These are phyloP conservation scores for Harpagifer antarcticus DNA, from an alignment of 2,797 vertebrate species.

Conservation along the genomic window DNA sequence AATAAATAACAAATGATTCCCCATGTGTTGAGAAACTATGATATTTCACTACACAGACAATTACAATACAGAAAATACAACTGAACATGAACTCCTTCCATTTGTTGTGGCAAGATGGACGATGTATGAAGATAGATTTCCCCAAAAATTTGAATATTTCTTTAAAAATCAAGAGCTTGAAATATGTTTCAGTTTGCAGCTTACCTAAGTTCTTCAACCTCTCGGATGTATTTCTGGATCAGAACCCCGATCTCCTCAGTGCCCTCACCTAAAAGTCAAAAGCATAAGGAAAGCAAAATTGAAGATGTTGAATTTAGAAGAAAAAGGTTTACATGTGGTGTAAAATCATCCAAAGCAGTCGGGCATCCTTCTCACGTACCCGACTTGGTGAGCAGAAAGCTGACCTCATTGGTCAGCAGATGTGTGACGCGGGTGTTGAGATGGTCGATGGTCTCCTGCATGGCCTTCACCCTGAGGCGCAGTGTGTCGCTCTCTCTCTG, in stretches of 20 bases:
- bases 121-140: not conserved
- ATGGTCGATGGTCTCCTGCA: conserved; percentile 97
- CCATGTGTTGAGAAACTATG: not conserved
- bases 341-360: not conserved
- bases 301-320: not conserved
- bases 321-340: not conserved
- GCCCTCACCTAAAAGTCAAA: conserved; percentile 85
- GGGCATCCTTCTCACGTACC: conserved; percentile 78
- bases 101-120: no score
- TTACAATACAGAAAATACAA: not conserved
- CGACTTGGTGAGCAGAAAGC: conserved; percentile 91
- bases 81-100: not conserved
- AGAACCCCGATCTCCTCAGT: conserved; percentile 93
- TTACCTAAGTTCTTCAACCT: conserved; percentile 96
- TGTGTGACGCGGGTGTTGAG: conserved; percentile 94
- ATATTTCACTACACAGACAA: no score
- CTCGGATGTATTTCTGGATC: conserved; percentile 96
- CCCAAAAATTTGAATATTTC: not conserved
- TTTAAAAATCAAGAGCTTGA: not conserved
- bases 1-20: no score
- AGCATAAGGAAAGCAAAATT: not conserved
- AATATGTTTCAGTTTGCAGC: not conserved
- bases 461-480: conserved; percentile 94
- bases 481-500: conserved; percentile 92
- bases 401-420: conserved; percentile 94